Conservation (phyloP, 2,113 vertebrate species). For the Centropus unirufus region DNA sequence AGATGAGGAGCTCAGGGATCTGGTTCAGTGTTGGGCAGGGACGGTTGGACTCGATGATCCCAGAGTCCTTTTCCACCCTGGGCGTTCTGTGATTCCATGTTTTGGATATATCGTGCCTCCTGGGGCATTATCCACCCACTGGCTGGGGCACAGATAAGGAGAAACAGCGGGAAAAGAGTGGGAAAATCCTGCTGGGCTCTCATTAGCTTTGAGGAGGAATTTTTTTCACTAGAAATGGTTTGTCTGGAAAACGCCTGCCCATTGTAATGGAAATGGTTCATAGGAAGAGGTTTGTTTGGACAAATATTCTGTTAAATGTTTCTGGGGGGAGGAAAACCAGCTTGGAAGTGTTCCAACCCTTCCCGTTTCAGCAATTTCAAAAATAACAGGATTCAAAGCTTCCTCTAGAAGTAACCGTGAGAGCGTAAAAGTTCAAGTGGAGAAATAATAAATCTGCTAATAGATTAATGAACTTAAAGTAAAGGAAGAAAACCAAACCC, state of each 20-base stretch:
- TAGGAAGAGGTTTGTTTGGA: conserved; percentile 63
- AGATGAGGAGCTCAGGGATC: too few relatives aligned
- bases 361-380: not conserved
- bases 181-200: conserved; percentile 30
- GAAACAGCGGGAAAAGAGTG: not conserved
- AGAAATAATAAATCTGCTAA: not conserved
- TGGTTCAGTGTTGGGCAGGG: too few relatives aligned
- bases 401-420: not conserved
- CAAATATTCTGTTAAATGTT: conserved; percentile 29
- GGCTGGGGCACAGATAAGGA: not conserved
- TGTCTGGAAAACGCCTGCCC: conserved; percentile 29
- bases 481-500: not conserved
- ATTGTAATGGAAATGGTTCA: conserved; percentile 21
- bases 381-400: not conserved
- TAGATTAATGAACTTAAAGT: not conserved
- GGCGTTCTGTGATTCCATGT: not conserved
- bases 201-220: not conserved
- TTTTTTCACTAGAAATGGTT: conserved; percentile 50
- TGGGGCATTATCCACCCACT: not conserved
- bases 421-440: not conserved
- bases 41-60: too few relatives aligned
- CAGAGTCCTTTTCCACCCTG: too few relatives aligned
- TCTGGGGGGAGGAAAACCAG: conserved; percentile 3
- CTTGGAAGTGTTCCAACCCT: not conserved
- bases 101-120: not conserved